Conservation (phyloP, 2,113 vertebrate genomes). For the Nothobranchius kuhntae region DNA sequence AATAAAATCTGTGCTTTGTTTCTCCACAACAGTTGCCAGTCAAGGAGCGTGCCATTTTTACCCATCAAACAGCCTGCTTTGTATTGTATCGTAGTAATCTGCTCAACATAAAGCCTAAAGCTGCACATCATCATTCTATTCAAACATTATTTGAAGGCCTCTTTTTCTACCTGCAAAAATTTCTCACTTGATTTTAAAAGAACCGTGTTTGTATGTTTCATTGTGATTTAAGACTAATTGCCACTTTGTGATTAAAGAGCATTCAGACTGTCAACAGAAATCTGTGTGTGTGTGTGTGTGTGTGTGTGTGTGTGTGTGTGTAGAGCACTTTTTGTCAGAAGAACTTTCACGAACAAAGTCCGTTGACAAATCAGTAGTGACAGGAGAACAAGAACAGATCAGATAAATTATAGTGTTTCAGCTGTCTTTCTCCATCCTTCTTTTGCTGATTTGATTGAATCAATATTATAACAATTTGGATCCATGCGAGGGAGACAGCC, state of each 20-base stretch:
- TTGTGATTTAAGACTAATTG: constrained; percentile 6
- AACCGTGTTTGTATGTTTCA: not conserved
- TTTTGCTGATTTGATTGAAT: constrained; percentile 28
- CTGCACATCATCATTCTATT: constrained; percentile 14
- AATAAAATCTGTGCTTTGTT: constrained; percentile 19
- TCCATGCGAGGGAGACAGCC: constrained; percentile 1
- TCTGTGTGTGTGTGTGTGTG: constrained; percentile 6
- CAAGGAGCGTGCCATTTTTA: not conserved
- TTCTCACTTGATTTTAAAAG: constrained; percentile 19
- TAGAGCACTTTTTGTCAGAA: constrained; percentile 15
- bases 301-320: constrained; percentile 3
- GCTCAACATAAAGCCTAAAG: not conserved
- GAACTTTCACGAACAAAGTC: constrained; percentile 35
- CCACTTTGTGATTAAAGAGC: constrained; percentile 15
- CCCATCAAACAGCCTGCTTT: constrained; percentile 8
- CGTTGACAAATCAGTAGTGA: constrained; percentile 51
- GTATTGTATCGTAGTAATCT: constrained; percentile 3
- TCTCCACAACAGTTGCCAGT: constrained; percentile 1
- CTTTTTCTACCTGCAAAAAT: constrained; percentile 17
- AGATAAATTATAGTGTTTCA: constrained; percentile 57
- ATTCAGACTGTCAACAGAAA: constrained; percentile 36
- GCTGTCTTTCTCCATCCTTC: constrained; percentile 39
- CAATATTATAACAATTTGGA: constrained; percentile 6
- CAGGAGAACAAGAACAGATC: constrained; percentile 38
- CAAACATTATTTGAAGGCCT: constrained; percentile 24